phyloP scores from a whole-genome alignment of 2,888 invertebrate genomes.

The Drosophila meridionalis region DNA sequence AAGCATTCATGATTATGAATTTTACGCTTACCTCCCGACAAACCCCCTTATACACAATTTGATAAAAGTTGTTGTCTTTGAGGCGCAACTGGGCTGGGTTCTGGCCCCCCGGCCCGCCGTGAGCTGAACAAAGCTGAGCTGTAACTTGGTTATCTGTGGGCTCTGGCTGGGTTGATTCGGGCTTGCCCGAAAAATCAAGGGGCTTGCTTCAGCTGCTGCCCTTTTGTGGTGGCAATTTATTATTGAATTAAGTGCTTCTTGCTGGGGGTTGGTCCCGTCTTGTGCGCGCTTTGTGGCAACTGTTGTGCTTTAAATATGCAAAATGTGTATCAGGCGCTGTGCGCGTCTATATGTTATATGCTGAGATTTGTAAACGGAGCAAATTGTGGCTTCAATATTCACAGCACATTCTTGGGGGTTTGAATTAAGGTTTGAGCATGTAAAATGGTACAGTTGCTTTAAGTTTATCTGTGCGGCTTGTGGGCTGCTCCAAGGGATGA shows the following conservation, averaged over 20 bases:
- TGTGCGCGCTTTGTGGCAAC: slow-evolving; percentile 39
- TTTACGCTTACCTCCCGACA: slow-evolving; percentile 84
- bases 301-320: slow-evolving; percentile 68
- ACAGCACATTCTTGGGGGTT: slow-evolving; percentile 56
- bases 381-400: slow-evolving; percentile 55
- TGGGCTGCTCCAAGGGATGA: slow-evolving; percentile 46
- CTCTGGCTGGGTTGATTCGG: slow-evolving; percentile 49
- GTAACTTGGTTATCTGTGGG: slow-evolving; percentile 70
- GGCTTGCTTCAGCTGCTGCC: slow-evolving; percentile 51
- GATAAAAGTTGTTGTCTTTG: slow-evolving; percentile 70
- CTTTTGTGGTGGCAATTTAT: slow-evolving; percentile 74
- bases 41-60: slow-evolving; percentile 79
- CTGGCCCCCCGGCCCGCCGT: slow-evolving; percentile 13
- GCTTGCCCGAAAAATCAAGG: slow-evolving; percentile 39
- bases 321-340: slow-evolving; percentile 56
- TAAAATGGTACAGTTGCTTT: slow-evolving; percentile 74
- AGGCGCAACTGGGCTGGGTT: slow-evolving; percentile 68
- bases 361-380: slow-evolving; percentile 35
- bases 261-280: slow-evolving; percentile 58
- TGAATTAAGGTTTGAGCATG: slow-evolving; percentile 76
- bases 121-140: slow-evolving; percentile 22
- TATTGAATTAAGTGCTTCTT: slow-evolving; percentile 78
- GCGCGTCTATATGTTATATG: slow-evolving; percentile 21
- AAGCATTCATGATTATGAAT: slow-evolving; percentile 83
- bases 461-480: slow-evolving; percentile 48